Conservation (phyloP, 2,113 vertebrate genomes). For the Sinocyclocheilus rhinocerous region DNA sequence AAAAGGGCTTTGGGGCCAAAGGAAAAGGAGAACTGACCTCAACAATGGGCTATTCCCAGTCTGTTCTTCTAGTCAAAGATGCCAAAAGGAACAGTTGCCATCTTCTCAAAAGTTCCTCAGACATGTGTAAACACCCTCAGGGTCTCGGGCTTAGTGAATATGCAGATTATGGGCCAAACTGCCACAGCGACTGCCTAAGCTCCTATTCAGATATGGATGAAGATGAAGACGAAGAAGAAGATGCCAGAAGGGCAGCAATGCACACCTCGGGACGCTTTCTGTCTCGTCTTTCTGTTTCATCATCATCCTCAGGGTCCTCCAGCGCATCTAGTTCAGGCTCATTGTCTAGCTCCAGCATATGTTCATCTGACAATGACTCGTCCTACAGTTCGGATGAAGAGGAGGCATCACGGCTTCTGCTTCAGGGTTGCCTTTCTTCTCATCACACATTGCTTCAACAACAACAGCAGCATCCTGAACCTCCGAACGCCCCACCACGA, state of each 20-base stretch:
- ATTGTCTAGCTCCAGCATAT: constrained; percentile 91
- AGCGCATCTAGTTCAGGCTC: constrained; percentile 91
- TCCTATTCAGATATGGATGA: constrained; percentile 93
- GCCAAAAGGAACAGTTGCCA: constrained; percentile 74
- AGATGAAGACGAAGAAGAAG: constrained; percentile 84
- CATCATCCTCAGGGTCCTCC: constrained; percentile 92
- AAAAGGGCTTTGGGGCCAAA: constrained; percentile 80
- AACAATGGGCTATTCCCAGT: constrained; percentile 77
- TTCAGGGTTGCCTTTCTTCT: constrained; percentile 83
- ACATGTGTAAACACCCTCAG: constrained; percentile 77
- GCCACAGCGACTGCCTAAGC: constrained; percentile 91
- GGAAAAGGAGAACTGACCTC: constrained; percentile 65
- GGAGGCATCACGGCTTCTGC: constrained; percentile 85
- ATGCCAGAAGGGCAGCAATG: constrained; percentile 57
- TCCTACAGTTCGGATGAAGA: constrained; percentile 95
- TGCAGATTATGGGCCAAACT: constrained; percentile 85
- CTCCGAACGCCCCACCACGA: constrained; percentile 62
- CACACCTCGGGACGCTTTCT: constrained; percentile 82
- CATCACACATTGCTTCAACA: constrained; percentile 89
- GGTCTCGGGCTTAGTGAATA: constrained; percentile 65
- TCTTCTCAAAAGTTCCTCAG: constrained; percentile 76
- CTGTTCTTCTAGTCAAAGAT: constrained; percentile 80
- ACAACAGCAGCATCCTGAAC: constrained; percentile 74
- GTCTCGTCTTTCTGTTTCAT: constrained; percentile 86
- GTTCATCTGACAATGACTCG: constrained; percentile 94